Conservation (phyloP, 2,113 vertebrate genomes). For the Elephantulus edwardii region DNA sequence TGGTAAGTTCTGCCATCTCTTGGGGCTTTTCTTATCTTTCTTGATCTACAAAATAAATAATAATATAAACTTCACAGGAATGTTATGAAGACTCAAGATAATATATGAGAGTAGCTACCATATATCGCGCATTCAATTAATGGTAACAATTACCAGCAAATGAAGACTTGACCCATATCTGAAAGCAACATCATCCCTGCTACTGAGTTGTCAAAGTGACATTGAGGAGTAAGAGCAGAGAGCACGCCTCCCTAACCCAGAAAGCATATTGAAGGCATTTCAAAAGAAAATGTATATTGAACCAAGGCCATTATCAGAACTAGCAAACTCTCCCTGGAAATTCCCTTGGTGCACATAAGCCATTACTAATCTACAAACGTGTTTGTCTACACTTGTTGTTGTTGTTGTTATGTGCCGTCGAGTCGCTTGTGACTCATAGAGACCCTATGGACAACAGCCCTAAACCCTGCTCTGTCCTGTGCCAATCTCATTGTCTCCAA, state of each 20-base stretch:
- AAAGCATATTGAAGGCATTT: background rate
- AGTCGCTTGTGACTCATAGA: no score
- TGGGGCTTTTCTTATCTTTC: background rate
- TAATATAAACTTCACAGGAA: background rate
- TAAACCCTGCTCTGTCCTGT: no score
- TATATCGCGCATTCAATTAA: background rate
- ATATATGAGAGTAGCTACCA: background rate
- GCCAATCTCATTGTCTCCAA: no score
- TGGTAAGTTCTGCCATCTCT: background rate
- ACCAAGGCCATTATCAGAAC: background rate
- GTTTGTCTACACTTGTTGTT: no score
- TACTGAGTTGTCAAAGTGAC: background rate
- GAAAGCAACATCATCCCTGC: background rate
- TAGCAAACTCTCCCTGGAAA: background rate
- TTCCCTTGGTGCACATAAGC: background rate
- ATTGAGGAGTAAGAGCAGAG: background rate
- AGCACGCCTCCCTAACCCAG: background rate
- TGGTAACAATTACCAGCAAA: fast-evolving
- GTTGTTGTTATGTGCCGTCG: no score
- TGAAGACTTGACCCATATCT: background rate
- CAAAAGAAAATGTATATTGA: background rate
- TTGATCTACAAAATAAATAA: background rate
- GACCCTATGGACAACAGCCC: no score
- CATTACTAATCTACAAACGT: background rate
- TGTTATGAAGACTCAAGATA: background rate